Evolutionary conservation across 2,113 vertebrate species (phyloP), one percentile per base, ranked within the genome.

Genomic region (Eubucco bourcierii): DNA sequence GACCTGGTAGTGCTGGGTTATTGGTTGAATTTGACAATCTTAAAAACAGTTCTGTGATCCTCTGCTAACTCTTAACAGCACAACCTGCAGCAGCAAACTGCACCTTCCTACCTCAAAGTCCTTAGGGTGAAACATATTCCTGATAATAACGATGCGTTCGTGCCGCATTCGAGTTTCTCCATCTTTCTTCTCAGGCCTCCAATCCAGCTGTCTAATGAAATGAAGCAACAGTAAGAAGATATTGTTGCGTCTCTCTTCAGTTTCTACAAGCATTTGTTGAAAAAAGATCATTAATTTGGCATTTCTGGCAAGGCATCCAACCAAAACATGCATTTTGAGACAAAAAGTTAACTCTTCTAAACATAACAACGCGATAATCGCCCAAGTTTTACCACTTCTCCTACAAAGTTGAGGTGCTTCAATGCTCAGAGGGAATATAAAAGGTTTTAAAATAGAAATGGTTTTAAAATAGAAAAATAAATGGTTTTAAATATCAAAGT

Each of bases 71-170:
- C 1, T 46, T 11, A 88, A 65, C 6, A 90, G 11, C 78, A 41
- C 44, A 21, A 64, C 9, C n/a, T 59, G 46, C 10, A 46, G 29
- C 3, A 28, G 34, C 27, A 84, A 92, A 87, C 9, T 44, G 41
- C 44, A 19, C 25, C 34, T 61, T 65, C 93, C 80, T 95, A 99
- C 99, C 98, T 99, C 99, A 97, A 99, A 99, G 95, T 99, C 99
- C 73, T 96, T 98, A 58, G 99, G 99, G 90, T 99, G 99, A 93
- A 99, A 99, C 99, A 99, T 99, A 95, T 99, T 99, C 96, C 97
- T 98, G 95, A 99, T 98, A 95, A 99, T 98, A 92, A 99, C 76
- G 37, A 99, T 99, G 84, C 98, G 98, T 59, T 99, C 99, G 8
- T 98, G 97, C 63, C 98, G 97, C 97, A 98, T 98, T 82, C 98